Evolutionary conservation across 2,113 vertebrate species (phyloP), one percentile per base, ranked within the genome.

Genomic region (Dryoscopus gambensis): DNA sequence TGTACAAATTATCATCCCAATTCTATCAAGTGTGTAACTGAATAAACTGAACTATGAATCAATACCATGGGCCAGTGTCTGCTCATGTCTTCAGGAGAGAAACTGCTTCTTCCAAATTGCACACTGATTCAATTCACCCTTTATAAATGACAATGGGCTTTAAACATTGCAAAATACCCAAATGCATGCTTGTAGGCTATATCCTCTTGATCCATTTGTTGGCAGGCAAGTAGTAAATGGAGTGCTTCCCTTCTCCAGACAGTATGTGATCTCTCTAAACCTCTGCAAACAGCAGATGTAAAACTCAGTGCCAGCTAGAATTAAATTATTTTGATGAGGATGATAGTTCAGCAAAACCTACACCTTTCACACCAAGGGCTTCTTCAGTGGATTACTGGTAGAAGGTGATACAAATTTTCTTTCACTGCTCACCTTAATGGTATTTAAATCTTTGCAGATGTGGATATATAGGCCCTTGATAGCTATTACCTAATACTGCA

Each of bases 161-260:
- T n/a, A 88, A 90, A 80, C 5, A 20, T 25, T 42, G 40, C 46
- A 57, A 68, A 55, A 15, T 49, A 56, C 37, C 44, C 39, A 6
- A 57, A n/a, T 30, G 23, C 11, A 30, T 59, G n/a, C 4, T 35
- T 28, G 21, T 33, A 64, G 56, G 27, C 12, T 75, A 7, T 31
- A 65, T n/a, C 2, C 10, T 55, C 21, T 73, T 52, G 12, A 11
- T 27, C 0, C 0, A 15, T 68, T 82, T 79, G 18, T 53, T 83
- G 82, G 13, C 11, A 84, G 35, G 21, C 22, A 78, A 33, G 74
- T 35, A 56, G 39, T 46, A 56, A 76, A 47, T n/a, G 14, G 20
- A 85, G 20, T 20, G 17, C 11, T 91, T 83, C 20, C 16, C 20
- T 76, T 85, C 70, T 62, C 28, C 50, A 69, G 46, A 30, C 10